A percentile compares a stretch with the other conserved stretches of the same genome.
phyloP scores from a whole-genome alignment of 1,140 invertebrate species.

The Rhopalosiphum maidis region DNA sequence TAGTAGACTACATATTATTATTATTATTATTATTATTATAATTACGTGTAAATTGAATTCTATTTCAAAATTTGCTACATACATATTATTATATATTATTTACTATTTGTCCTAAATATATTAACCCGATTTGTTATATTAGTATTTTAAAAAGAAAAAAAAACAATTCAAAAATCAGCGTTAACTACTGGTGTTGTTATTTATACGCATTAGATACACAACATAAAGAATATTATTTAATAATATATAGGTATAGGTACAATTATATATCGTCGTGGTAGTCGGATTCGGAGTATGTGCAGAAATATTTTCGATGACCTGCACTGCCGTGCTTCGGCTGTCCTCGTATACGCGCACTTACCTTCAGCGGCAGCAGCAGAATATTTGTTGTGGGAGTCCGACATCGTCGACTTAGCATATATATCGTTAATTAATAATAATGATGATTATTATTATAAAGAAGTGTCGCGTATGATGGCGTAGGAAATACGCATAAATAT shows the following conservation, averaged over 20 bases:
- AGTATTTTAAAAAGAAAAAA: conserved; percentile 51
- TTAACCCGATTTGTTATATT: conserved; percentile 52
- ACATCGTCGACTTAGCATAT: not conserved
- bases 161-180: conserved; percentile 37
- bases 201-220: not conserved
- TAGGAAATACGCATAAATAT: not conserved
- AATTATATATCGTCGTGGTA: not conserved
- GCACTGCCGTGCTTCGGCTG: not conserved
- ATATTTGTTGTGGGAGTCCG: not conserved
- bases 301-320: not conserved
- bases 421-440: not conserved
- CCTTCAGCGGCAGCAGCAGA: not conserved
- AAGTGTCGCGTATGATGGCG: not conserved
- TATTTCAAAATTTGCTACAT: conserved; percentile 32
- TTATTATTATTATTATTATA: conserved; percentile 39
- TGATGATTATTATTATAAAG: not conserved
- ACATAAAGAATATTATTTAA: not conserved
- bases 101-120: conserved; percentile 48
- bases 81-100: conserved; percentile 27
- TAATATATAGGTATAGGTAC: too few relatives aligned
- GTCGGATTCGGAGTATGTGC: not conserved
- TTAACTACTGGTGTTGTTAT: not conserved
- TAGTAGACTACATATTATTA: conserved; percentile 32
- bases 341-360: not conserved
- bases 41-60: conserved; percentile 38